Conservation (phyloP, 1,140 invertebrate genomes). For the Penaeus japonicus region DNA sequence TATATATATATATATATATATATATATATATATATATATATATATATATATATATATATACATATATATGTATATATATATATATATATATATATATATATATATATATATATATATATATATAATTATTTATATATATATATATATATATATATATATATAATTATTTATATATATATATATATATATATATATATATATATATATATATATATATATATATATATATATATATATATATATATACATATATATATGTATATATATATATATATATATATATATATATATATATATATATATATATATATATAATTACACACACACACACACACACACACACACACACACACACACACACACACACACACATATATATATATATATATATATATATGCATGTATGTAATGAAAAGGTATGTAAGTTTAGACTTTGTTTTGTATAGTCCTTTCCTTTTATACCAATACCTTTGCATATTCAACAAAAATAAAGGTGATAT, state of each 20-base stretch:
- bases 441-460: too few species aligned
- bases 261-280: constrained; percentile 28
- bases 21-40: background rate
- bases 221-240: constrained; percentile 30
- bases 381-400: too few species aligned
- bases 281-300: background rate
- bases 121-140: background rate
- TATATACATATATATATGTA: constrained; percentile 18
- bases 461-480: too few species aligned
- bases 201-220: constrained; percentile 26
- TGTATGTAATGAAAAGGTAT: too few species aligned
- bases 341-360: too few species aligned
- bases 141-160: background rate
- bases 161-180: background rate
- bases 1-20: background rate
- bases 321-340: too few species aligned
- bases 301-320: too few species aligned
- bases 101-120: background rate
- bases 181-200: constrained; percentile 7
- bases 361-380: too few species aligned
- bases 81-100: constrained; percentile 1
- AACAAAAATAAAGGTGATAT: too few species aligned
- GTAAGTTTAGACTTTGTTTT: too few species aligned
- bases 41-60: background rate
- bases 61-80: background rate